Evolutionary conservation across 2,888 invertebrate species (phyloP), one percentile per base, ranked within the genome.

Genomic region (Actias luna): DNA sequence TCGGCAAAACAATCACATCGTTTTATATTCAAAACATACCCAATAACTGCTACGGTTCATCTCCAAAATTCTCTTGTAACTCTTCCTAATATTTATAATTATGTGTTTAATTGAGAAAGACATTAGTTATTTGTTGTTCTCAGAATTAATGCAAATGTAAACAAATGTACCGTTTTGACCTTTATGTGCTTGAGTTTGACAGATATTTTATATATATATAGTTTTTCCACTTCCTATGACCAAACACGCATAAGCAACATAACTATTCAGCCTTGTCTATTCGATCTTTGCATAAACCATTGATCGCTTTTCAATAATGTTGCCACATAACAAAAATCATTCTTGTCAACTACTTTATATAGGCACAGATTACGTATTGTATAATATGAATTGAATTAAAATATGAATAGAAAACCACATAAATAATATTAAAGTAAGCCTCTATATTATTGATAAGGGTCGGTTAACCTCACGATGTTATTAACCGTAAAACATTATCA

Each of bases 91-190:
- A 66, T 77, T 75, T 59, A 76, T 76, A 60, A 90, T 69, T 69
- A 88, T 65, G 67, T 86, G 86, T 82, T 85, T 91, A 68, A 91
- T 80, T 64, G 77, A 75, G 63, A 74, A 76, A 80, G 81, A 80
- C 89, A 90, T 90, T 80, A 77, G 77, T 59, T 60, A 61, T 14
- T 14, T 69, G 66, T 65, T 63, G 62, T 55, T 39, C 12, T 5
- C 2, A 29, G 16, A 14, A 58, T 0, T 16, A 58, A 42, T 29
- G 22, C 18, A 16, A 35, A 29, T 18, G 31, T 27, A 42, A 58
- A 52, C 18, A 42, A 31, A 55, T 16, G 29, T 61, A 16, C 29
- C 52, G 36, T 36, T 18, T 55, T 52, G 33, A 52, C 27, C 0
- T n/a, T 42, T 31, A 3, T 12, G 22, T 25, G 29, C 8, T 29